These are phyloP conservation scores for Drosophila sproati DNA, from an alignment of 1,140 invertebrate genomes.

Conservation along the genomic window DNA sequence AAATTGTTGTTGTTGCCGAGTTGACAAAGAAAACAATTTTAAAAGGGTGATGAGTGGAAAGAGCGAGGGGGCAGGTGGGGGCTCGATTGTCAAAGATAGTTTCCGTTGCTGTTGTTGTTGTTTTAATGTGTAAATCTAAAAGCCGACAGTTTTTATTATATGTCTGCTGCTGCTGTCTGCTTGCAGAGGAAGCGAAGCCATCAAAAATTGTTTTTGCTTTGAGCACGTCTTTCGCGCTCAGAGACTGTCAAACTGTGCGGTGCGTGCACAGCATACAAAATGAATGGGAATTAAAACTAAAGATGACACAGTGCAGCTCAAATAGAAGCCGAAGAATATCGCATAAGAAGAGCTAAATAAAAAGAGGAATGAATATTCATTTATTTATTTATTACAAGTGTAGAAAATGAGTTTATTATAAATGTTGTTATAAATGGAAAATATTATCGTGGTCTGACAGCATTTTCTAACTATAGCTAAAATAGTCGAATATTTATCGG, in stretches of 20 bases:
- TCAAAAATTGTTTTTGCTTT: conserved; percentile 43
- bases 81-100: conserved; percentile 32
- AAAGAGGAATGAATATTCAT: no score
- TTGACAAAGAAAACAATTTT: conserved; percentile 51
- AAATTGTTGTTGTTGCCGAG: conserved; percentile 19
- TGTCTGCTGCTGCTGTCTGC: conserved; percentile 16
- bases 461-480: conserved; percentile 25
- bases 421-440: neutral
- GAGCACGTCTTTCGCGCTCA: conserved; percentile 50
- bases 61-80: neutral
- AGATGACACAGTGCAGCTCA: neutral
- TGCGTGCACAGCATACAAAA: conserved; percentile 62
- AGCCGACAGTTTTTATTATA: conserved; percentile 28
- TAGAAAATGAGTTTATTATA: neutral
- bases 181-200: conserved; percentile 38
- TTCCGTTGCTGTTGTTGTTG: conserved; percentile 19
- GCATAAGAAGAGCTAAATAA: no score
- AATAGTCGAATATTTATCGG: conserved; percentile 1
- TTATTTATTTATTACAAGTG: neutral
- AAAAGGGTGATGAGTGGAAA: neutral
- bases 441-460: conserved; percentile 36
- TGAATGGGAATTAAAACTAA: conserved; percentile 13
- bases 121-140: conserved; percentile 46
- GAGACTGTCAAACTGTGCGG: conserved; percentile 57
- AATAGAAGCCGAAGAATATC: neutral